A percentile compares a stretch with the other conserved stretches of the same genome.
Evolutionary conservation across 2,113 vertebrate species (phyloP).

Genomic region (Geococcyx californianus): DNA sequence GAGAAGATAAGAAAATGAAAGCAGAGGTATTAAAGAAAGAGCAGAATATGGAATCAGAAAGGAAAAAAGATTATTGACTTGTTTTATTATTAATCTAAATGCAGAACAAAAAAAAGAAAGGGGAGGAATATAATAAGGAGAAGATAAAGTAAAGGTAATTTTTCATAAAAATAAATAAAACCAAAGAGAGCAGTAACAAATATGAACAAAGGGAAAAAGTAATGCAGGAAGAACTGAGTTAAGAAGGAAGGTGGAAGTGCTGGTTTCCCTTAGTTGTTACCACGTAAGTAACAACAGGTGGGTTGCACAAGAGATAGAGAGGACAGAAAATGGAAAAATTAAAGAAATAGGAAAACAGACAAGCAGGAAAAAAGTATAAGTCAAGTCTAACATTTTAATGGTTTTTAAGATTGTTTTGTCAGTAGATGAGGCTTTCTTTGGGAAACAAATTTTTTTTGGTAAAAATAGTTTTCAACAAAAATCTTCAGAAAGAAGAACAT

Average conservation of each 20-base stretch:
- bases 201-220: neutral
- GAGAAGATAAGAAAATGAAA: slow-evolving; percentile 11
- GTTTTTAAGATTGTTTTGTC: neutral
- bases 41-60: neutral
- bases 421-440: neutral
- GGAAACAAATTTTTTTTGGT: neutral
- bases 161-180: neutral
- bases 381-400: neutral
- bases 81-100: too few species aligned
- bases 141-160: neutral
- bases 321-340: neutral
- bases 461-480: neutral
- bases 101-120: neutral
- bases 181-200: neutral
- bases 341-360: neutral
- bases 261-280: neutral
- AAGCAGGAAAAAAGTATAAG: neutral
- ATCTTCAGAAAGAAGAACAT: neutral
- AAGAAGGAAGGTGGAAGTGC: neutral
- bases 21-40: neutral
- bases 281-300: neutral
- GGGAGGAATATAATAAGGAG: neutral
- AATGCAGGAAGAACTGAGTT: neutral
- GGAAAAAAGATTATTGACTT: neutral
- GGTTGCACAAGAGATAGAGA: neutral